These are phyloP conservation scores for Megathymus violae DNA, from an alignment of 1,140 invertebrate species.

Conservation along the genomic window DNA sequence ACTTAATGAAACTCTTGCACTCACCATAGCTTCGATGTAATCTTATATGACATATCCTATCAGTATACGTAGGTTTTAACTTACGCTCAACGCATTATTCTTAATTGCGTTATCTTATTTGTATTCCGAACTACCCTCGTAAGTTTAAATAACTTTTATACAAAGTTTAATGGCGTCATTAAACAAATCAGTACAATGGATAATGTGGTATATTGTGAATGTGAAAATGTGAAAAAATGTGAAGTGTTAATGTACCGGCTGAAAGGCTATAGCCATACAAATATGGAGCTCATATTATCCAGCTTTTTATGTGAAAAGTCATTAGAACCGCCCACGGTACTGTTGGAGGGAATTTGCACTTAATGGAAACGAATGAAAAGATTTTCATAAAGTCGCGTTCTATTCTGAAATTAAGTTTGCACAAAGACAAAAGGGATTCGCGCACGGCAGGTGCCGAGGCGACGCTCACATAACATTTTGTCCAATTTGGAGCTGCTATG, in stretches of 20 bases:
- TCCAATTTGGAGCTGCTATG: not conserved
- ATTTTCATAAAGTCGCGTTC: conserved; percentile 20
- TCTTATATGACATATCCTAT: no score
- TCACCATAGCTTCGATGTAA: no score
- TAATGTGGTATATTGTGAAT: not conserved
- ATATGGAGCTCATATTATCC: conserved; percentile 18
- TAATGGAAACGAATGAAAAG: conserved; percentile 23
- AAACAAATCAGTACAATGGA: conserved; percentile 21
- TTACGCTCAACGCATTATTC: no score
- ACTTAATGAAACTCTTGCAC: no score
- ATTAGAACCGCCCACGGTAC: conserved; percentile 12
- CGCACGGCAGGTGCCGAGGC: conserved; percentile 2
- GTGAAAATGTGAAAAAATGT: not conserved
- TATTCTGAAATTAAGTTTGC: conserved; percentile 12
- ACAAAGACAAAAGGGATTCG: conserved; percentile 2
- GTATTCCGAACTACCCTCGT: no score
- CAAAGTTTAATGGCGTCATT: conserved; percentile 8
- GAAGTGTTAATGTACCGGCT: no score
- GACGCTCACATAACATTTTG: not conserved
- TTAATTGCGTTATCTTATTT: no score
- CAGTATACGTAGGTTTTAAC: no score
- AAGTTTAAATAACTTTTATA: conserved; percentile 21
- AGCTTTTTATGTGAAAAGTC: conserved; percentile 17
- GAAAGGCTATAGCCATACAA: conserved; percentile 12
- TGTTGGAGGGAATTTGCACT: conserved; percentile 18